Evolutionary conservation across 2,797 vertebrate genomes (phyloP).

Genomic region (Sebastes itinus): DNA sequence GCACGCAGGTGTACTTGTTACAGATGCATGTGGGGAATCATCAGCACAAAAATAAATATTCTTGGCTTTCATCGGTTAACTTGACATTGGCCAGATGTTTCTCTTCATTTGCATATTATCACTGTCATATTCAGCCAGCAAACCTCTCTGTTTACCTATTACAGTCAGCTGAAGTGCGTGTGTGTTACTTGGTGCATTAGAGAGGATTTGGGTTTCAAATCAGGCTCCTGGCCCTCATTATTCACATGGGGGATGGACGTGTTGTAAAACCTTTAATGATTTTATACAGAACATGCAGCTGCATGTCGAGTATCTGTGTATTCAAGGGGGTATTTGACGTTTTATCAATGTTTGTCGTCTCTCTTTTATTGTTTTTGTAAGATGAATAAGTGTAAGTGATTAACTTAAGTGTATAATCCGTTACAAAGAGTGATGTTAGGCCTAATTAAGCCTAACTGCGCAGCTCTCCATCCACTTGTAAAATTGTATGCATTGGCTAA

Average conservation of each 20-base stretch:
- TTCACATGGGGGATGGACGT: background rate
- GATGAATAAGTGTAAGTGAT: background rate
- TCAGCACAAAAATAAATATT: conserved; percentile 9
- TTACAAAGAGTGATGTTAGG: background rate
- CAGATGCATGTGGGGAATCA: conserved; percentile 13
- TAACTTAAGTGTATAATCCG: background rate
- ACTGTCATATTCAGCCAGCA: conserved; percentile 16
- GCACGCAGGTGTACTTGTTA: conserved; percentile 18
- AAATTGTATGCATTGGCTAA: background rate
- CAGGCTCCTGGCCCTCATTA: conserved; percentile 17
- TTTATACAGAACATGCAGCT: background rate
- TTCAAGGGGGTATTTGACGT: background rate
- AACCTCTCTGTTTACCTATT: conserved; percentile 15
- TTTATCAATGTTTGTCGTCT: background rate
- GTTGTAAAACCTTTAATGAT: conserved; percentile 7
- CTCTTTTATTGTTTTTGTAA: background rate
- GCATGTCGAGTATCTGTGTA: background rate
- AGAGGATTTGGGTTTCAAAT: conserved; percentile 37
- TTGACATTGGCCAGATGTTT: conserved; percentile 28
- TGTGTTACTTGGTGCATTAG: background rate
- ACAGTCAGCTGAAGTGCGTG: background rate
- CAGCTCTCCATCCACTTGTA: background rate
- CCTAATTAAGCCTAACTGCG: background rate
- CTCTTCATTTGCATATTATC: conserved; percentile 21
- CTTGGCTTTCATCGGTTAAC: conserved; percentile 1